Conservation (phyloP, 2,113 vertebrate species). For the Sebastes fasciatus region DNA sequence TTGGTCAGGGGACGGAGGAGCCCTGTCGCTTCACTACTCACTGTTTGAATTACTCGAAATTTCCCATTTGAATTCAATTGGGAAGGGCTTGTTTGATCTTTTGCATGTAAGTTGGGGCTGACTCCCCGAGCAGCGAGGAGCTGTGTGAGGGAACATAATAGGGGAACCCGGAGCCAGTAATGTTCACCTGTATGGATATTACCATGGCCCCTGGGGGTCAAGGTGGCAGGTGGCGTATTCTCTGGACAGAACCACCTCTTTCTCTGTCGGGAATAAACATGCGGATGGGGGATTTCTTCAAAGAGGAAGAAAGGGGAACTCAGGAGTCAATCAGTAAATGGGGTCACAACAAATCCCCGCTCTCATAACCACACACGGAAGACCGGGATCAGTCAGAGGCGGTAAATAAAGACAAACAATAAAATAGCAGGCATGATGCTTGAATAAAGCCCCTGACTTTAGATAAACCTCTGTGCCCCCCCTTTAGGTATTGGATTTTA, state of each 20-base stretch:
- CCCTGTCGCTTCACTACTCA: conserved; percentile 75
- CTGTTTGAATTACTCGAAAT: conserved; percentile 81
- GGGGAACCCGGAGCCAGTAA: conserved; percentile 78
- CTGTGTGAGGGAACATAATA: conserved; percentile 80
- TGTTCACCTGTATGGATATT: conserved; percentile 85
- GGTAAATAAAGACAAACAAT: conserved; percentile 81
- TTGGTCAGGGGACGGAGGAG: conserved; percentile 75
- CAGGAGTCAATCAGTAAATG: conserved; percentile 75
- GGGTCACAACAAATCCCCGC: conserved; percentile 76
- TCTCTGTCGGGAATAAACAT: conserved; percentile 74
- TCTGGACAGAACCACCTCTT: conserved; percentile 73
- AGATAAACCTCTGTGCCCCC: conserved; percentile 76
- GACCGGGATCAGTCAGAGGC: conserved; percentile 74
- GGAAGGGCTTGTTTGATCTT: conserved; percentile 85
- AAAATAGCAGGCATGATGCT: conserved; percentile 74
- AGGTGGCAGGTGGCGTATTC: conserved; percentile 78
- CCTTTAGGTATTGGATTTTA: conserved; percentile 81
- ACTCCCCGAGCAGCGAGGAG: conserved; percentile 77
- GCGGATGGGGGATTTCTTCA: conserved; percentile 63
- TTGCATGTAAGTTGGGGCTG: conserved; percentile 77
- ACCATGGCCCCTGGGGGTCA: conserved; percentile 80
- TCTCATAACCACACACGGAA: conserved; percentile 67
- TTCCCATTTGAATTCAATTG: conserved; percentile 85
- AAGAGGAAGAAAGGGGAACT: conserved; percentile 64
- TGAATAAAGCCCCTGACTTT: conserved; percentile 79